Base-by-base conservation (phyloP, 1,140 invertebrate genomes). In the Eueides isabella region DNA sequence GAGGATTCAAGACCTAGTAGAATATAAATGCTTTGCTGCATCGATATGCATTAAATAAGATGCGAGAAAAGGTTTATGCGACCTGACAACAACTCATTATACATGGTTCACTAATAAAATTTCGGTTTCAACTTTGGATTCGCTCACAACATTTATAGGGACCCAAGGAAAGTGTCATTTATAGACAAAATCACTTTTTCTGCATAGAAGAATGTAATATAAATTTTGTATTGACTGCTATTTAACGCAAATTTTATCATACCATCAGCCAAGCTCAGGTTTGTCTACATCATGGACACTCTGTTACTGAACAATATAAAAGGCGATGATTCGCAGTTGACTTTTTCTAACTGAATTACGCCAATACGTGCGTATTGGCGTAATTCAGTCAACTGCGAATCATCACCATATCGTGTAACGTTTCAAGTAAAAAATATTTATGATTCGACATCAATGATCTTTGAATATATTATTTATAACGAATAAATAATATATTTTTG, bases 131-230 rank as follows among this genome's bases (percentile, higher is more conserved):
- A 7, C n/a, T 23, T 19, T 55, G 48, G 48, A 55, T 19, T 26
- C 11, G 7, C 12, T 11, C 48, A 55, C 23, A 55, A 11, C n/a
- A 11, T 19, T 19, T 12, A 55, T 7, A 23, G 48, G 48, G 48
- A 26, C 0, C 48, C 6, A 5, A 3, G 19, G 19, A 55, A 12
- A 55, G 48, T 23, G 48, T n/a, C 26, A 55, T 55, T 55, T 19
- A 55, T 23, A 55, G 48, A 55, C 2, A 55, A n/a, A 55, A 55
- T 26, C 48, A 12, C 23, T 11, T 55, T 64, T 64, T 19, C 19
- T 12, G 30, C 62, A 64, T 35, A 64, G 31, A 64, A 33, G 33
- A 64, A 64, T 33, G 29, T 33, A 64, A 64, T 64, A 64, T 35
- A 23, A 30, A n/a, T 23, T 12, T 30, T 11, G 62, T 7, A 29